phyloP scores from a whole-genome alignment of 2,113 vertebrate species.

The Odocoileus hemionus region DNA sequence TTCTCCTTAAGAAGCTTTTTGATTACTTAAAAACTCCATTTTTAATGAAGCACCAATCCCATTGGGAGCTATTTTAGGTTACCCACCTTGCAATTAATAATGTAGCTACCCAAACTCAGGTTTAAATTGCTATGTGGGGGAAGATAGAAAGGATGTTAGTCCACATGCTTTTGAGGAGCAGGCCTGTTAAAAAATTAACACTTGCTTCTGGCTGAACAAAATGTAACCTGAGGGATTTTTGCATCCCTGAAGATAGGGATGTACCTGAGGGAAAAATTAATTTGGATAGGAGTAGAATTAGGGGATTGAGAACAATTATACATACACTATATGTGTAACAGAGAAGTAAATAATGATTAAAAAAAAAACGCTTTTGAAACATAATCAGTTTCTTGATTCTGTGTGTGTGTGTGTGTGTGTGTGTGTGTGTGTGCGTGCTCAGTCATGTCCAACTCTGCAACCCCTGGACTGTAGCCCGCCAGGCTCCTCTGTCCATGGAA shows the following conservation, averaged over 20 bases:
- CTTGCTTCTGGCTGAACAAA: background rate
- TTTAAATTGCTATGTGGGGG: background rate
- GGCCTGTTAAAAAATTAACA: background rate
- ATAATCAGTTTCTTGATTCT: background rate
- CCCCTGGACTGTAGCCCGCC: background rate
- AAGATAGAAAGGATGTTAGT: background rate
- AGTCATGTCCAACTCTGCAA: background rate
- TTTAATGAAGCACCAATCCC: background rate
- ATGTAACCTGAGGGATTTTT: background rate
- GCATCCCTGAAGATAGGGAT: background rate
- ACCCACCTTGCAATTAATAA: background rate
- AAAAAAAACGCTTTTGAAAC: background rate
- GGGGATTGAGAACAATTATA: background rate
- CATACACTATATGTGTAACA: background rate
- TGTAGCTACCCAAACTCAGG: background rate
- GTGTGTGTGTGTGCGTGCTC: rapidly evolving
- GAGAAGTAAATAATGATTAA: background rate
- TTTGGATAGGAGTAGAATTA: background rate
- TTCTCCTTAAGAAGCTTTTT: background rate
- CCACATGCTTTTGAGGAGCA: background rate
- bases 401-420: background rate
- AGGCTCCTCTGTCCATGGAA: background rate
- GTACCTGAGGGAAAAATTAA: background rate
- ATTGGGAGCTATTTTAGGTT: background rate
- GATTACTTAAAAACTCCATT: background rate